A percentile compares a stretch with the other conserved stretches of the same genome.
These are phyloP conservation scores for Caiman crocodilus DNA, from an alignment of 2,797 vertebrate genomes.

Conservation along the genomic window DNA sequence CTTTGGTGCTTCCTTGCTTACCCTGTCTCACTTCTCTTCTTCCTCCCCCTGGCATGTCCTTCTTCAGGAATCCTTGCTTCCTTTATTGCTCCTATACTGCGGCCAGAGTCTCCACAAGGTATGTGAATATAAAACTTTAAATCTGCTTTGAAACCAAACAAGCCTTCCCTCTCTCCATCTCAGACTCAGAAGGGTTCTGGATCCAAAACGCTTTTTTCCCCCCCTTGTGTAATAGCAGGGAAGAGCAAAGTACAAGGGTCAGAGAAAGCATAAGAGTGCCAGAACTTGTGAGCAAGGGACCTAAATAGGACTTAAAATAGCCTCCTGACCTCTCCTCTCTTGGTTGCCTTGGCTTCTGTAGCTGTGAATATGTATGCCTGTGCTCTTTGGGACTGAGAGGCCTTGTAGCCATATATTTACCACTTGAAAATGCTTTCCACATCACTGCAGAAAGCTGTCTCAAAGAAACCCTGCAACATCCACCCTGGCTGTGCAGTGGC, in stretches of 20 bases:
- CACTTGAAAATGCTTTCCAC: background rate
- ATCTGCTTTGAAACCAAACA: background rate
- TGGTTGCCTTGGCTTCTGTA: background rate
- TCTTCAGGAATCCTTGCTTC: background rate
- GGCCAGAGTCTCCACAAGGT: no score
- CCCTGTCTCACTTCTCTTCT: background rate
- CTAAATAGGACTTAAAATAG: background rate
- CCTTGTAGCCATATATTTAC: background rate
- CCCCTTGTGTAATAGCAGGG: background rate
- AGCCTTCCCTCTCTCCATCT: background rate
- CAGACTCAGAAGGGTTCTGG: background rate
- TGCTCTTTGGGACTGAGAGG: background rate
- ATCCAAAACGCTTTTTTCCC: background rate
- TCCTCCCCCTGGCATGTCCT: background rate
- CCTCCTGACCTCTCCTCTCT: background rate
- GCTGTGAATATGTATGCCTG: background rate
- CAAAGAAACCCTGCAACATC: background rate
- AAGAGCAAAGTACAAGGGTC: background rate
- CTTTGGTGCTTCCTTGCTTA: background rate
- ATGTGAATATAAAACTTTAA: no score
- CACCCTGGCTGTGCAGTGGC: background rate
- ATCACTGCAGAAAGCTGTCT: no score
- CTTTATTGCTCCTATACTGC: background rate
- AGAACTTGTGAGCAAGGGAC: background rate
- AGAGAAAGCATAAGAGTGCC: background rate